A percentile compares a stretch with the other conserved stretches of the same genome.
These are phyloP conservation scores for Pollimyrus isidori DNA, from an alignment of 2,113 vertebrate species.

Conservation along the genomic window DNA sequence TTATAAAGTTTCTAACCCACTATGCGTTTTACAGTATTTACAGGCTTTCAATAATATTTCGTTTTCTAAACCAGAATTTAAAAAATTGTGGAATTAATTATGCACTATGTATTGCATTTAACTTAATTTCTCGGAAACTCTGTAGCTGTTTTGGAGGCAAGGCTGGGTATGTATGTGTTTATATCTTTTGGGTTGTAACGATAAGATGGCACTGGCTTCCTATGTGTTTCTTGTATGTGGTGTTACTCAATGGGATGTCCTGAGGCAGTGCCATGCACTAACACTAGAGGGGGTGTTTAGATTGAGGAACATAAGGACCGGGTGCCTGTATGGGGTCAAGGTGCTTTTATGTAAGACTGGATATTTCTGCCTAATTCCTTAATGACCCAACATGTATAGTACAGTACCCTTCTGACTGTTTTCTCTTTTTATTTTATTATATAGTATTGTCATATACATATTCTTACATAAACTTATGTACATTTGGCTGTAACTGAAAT, in stretches of 20 bases:
- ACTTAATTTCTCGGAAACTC: not conserved
- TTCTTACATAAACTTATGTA: not conserved
- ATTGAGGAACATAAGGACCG: conserved; percentile 40
- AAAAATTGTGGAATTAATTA: not conserved
- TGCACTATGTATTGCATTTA: not conserved
- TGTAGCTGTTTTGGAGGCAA: not conserved
- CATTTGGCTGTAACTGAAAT: not conserved
- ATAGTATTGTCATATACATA: not conserved
- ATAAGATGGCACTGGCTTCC: not conserved
- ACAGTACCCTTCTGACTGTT: not conserved
- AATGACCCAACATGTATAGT: not conserved
- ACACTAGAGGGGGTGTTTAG: conserved; percentile 63
- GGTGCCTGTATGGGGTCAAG: conserved; percentile 11
- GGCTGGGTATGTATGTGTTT: not conserved
- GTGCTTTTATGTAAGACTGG: not conserved
- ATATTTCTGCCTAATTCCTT: not conserved
- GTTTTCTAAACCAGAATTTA: not conserved
- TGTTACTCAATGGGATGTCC: conserved; percentile 34
- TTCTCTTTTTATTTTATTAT: not conserved
- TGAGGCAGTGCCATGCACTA: conserved; percentile 49
- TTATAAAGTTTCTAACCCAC: not conserved
- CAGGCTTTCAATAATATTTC: not conserved
- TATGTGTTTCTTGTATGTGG: not conserved
- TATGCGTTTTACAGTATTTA: not conserved
- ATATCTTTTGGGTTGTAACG: not conserved